These are phyloP conservation scores for Pseudochaenichthys georgianus DNA, from an alignment of 2,797 vertebrate species.

Conservation along the genomic window DNA sequence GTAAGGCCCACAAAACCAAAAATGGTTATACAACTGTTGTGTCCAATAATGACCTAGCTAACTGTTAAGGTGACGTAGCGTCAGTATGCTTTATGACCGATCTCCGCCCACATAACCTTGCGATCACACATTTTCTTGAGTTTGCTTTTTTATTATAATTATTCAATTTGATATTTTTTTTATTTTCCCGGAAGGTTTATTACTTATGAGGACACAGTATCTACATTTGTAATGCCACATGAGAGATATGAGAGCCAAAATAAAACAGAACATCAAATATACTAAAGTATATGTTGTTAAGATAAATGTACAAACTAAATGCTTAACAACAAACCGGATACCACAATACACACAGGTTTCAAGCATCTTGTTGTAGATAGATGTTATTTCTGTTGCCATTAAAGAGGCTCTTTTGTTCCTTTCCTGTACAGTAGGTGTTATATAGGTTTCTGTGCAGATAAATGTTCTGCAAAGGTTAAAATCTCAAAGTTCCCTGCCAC, in stretches of 20 bases:
- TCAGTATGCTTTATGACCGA: background rate
- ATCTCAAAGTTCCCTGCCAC: background rate
- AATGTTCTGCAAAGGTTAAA: too few relatives aligned
- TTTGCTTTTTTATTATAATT: background rate
- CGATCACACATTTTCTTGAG: background rate
- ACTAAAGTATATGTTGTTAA: conserved; percentile 1
- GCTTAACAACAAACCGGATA: background rate
- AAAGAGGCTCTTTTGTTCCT: too few relatives aligned
- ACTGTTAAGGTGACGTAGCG: background rate
- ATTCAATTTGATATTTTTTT: conserved; percentile 4
- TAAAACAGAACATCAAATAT: conserved; percentile 11
- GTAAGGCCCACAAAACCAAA: background rate
- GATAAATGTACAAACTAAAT: conserved; percentile 6
- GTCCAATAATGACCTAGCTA: background rate
- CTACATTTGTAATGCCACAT: conserved; percentile 37
- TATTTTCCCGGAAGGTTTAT: conserved; percentile 10
- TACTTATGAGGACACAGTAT: conserved; percentile 50
- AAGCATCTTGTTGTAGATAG: background rate
- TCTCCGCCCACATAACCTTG: background rate
- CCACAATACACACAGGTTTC: background rate
- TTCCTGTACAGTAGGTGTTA: too few relatives aligned
- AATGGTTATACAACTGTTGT: background rate
- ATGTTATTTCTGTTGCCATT: background rate
- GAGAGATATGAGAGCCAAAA: conserved; percentile 35
- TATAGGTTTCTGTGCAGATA: too few relatives aligned